Percentiles rank a stretch among this genome's conserved stretches.
These are phyloP conservation scores for Pseudorhombus dupliciocellatus DNA, from an alignment of 2,113 vertebrate genomes.

Conservation along the genomic window DNA sequence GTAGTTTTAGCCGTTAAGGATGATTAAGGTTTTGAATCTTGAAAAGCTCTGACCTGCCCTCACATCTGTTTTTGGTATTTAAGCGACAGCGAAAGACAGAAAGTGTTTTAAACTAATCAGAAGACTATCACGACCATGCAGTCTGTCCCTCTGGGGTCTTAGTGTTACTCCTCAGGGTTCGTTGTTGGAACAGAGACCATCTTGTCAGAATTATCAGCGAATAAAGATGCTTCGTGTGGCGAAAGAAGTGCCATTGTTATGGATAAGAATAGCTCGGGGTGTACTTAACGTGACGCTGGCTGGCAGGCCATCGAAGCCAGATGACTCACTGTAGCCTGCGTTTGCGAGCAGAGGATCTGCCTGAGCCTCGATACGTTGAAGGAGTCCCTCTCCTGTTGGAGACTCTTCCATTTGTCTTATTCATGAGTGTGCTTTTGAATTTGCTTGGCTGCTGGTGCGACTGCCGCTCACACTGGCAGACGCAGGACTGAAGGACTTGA, in stretches of 20 bases:
- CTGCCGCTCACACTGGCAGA: slow-evolving; percentile 36
- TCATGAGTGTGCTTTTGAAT: slow-evolving; percentile 57
- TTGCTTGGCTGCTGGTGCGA: slow-evolving; percentile 48
- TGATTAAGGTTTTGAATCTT: no score
- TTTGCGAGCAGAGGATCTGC: slow-evolving; percentile 27
- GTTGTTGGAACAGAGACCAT: slow-evolving; percentile 29
- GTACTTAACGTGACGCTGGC: slow-evolving; percentile 26
- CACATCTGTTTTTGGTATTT: neutral
- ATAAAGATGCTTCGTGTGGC: slow-evolving; percentile 49
- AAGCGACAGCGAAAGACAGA: neutral
- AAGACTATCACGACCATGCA: neutral
- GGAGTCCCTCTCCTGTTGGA: slow-evolving; percentile 34
- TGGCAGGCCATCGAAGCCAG: slow-evolving; percentile 25
- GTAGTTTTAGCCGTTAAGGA: neutral
- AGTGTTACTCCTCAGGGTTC: slow-evolving; percentile 8
- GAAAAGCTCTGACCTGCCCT: neutral
- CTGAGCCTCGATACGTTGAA: slow-evolving; percentile 26
- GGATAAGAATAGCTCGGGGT: slow-evolving; percentile 48
- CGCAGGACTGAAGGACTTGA: slow-evolving; percentile 50
- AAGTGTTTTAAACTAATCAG: neutral
- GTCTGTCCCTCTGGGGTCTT: neutral
- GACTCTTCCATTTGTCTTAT: slow-evolving; percentile 56
- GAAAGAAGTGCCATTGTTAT: slow-evolving; percentile 47
- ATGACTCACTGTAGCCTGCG: slow-evolving; percentile 48
- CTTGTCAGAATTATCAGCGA: slow-evolving; percentile 41